These are phyloP conservation scores for Timandra comae DNA, from an alignment of 2,888 invertebrate genomes.

Conservation along the genomic window DNA sequence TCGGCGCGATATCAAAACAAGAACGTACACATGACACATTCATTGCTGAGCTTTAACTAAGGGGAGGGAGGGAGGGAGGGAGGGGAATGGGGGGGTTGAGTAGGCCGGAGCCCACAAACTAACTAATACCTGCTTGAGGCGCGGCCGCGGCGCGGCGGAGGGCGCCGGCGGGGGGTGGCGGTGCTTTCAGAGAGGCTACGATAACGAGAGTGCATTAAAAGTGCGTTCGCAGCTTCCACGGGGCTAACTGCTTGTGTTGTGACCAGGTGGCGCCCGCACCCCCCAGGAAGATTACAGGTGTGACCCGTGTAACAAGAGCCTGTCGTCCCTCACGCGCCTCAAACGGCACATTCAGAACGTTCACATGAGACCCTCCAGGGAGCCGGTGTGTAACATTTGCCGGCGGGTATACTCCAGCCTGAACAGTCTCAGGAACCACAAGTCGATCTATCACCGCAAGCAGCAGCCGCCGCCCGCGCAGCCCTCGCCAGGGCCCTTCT, in stretches of 20 bases:
- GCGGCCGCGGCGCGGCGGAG: neutral
- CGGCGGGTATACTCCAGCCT: constrained; percentile 94
- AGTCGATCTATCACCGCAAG: constrained; percentile 94
- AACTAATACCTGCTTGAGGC: constrained; percentile 66
- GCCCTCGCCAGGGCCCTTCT: constrained; percentile 43
- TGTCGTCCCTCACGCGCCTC: constrained; percentile 90
- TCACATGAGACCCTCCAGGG: constrained; percentile 92
- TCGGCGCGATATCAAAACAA: constrained; percentile 40
- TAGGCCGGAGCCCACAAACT: constrained; percentile 39
- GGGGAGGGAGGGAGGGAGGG: constrained; percentile 26
- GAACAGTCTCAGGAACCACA: constrained; percentile 93
- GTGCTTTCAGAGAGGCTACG: constrained; percentile 72
- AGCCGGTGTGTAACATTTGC: constrained; percentile 94
- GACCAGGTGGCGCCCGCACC: constrained; percentile 84
- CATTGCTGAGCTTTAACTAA: constrained; percentile 55
- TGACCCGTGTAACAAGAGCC: constrained; percentile 94
- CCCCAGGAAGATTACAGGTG: constrained; percentile 92
- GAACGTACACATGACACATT: constrained; percentile 33
- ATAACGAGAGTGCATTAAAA: constrained; percentile 74
- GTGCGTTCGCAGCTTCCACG: constrained; percentile 67
- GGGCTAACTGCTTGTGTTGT: constrained; percentile 76
- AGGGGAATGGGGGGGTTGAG: constrained; percentile 23
- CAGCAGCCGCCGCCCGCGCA: constrained; percentile 79
- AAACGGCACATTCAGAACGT: constrained; percentile 95
- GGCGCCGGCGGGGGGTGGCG: constrained; percentile 67